phyloP scores from a whole-genome alignment of 2,797 vertebrate genomes.

The Pelochelys cantorii region DNA sequence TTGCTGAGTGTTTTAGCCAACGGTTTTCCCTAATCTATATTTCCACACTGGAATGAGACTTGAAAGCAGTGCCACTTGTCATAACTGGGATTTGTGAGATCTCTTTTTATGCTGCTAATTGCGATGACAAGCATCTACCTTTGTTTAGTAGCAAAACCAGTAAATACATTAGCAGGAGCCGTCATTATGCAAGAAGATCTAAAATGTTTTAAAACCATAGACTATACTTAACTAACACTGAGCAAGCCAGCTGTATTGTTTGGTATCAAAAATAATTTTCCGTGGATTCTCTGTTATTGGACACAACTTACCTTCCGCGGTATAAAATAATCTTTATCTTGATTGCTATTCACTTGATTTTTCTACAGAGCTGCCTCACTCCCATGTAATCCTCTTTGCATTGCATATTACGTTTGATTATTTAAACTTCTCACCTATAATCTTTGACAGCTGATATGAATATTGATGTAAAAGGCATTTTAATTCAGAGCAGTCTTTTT shows the following conservation, averaged over 20 bases:
- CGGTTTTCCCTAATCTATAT: constrained; percentile 19
- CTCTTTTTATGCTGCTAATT: constrained; percentile 59
- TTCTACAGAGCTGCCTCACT: constrained; percentile 36
- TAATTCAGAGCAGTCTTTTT: neutral
- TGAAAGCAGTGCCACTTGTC: constrained; percentile 4
- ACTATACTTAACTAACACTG: neutral
- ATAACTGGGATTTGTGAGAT: constrained; percentile 14
- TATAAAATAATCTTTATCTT: constrained; percentile 56
- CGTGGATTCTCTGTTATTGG: constrained; percentile 44
- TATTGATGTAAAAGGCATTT: constrained; percentile 8
- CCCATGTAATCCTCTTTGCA: constrained; percentile 53
- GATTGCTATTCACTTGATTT: constrained; percentile 39
- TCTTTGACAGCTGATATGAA: constrained; percentile 40
- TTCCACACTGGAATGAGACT: constrained; percentile 46
- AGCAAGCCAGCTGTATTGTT: constrained; percentile 48
- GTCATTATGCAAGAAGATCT: constrained; percentile 31
- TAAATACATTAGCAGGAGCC: constrained; percentile 35
- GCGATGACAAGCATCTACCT: neutral
- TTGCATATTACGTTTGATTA: constrained; percentile 58
- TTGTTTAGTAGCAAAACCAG: constrained; percentile 49
- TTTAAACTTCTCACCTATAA: constrained; percentile 33
- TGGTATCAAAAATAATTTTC: constrained; percentile 58
- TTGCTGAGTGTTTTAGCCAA: constrained; percentile 19
- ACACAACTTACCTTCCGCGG: constrained; percentile 61
- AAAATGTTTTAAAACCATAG: neutral